Conservation (phyloP, 2,797 vertebrate species). For the Spizella passerina region DNA sequence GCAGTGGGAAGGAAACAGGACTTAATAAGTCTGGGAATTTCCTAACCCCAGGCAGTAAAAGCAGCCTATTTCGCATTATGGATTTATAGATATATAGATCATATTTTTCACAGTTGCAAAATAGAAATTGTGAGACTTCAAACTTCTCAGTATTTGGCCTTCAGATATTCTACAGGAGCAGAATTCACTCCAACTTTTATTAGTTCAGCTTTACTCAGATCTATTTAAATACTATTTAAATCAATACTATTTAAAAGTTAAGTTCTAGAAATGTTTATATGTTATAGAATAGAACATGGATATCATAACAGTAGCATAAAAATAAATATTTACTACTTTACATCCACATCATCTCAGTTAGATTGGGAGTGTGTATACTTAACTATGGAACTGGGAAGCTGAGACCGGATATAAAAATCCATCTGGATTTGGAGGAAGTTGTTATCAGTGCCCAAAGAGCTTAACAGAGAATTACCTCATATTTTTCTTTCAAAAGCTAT, state of each 20-base stretch:
- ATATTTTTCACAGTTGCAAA: neutral
- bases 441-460: neutral
- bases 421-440: neutral
- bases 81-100: neutral
- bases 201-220: neutral
- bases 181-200: neutral
- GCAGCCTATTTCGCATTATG: neutral
- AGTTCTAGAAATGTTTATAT: neutral
- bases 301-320: neutral
- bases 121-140: neutral
- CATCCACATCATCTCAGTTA: neutral
- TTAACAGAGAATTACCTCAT: neutral
- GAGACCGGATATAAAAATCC: neutral
- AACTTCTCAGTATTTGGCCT: neutral
- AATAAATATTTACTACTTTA: neutral
- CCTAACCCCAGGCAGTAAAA: neutral
- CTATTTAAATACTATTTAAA: neutral
- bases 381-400: neutral
- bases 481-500: neutral
- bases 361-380: neutral
- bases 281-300: neutral
- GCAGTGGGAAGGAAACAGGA: neutral
- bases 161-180: neutral
- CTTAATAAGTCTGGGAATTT: neutral
- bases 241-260: neutral